These are phyloP conservation scores for Aporophyla lueneburgensis DNA, from an alignment of 2,888 invertebrate genomes.

Conservation along the genomic window DNA sequence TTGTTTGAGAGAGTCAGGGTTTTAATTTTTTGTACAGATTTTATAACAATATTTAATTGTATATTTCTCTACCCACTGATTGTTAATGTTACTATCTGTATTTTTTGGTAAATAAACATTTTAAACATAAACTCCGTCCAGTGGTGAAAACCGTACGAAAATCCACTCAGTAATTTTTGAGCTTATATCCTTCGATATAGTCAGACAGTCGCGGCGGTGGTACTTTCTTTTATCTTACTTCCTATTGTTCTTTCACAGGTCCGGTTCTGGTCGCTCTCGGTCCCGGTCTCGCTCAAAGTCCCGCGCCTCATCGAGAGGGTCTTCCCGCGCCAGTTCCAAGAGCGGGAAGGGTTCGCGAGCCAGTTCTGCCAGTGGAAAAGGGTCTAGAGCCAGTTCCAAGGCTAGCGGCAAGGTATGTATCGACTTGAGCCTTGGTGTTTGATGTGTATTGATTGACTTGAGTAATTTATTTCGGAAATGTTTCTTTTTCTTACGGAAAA, in stretches of 20 bases:
- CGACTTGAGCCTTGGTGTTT: background rate
- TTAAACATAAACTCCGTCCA: no score
- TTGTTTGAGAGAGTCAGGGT: no score
- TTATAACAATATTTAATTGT: no score
- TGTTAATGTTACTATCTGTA: no score
- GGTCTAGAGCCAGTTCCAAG: conserved; percentile 80
- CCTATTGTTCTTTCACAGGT: conserved; percentile 38
- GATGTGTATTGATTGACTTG: background rate
- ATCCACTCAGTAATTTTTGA: no score
- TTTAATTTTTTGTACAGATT: no score
- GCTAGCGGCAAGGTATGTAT: conserved; percentile 79
- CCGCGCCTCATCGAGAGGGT: conserved; percentile 75
- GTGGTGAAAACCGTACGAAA: no score
- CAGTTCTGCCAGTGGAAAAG: conserved; percentile 76
- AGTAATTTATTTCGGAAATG: background rate
- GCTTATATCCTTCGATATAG: no score
- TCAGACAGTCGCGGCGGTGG: no score
- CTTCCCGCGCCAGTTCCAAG: conserved; percentile 80
- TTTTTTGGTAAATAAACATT: no score
- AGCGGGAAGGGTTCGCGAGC: conserved; percentile 73
- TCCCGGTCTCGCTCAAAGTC: conserved; percentile 80
- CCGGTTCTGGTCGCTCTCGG: conserved; percentile 74
- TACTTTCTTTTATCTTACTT: no score
- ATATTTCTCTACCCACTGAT: no score
- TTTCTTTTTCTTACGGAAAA: background rate